Evolutionary conservation across 2,888 invertebrate species (phyloP), one percentile per base, ranked within the genome.

Genomic region (Pardosa pseudoannulata): DNA sequence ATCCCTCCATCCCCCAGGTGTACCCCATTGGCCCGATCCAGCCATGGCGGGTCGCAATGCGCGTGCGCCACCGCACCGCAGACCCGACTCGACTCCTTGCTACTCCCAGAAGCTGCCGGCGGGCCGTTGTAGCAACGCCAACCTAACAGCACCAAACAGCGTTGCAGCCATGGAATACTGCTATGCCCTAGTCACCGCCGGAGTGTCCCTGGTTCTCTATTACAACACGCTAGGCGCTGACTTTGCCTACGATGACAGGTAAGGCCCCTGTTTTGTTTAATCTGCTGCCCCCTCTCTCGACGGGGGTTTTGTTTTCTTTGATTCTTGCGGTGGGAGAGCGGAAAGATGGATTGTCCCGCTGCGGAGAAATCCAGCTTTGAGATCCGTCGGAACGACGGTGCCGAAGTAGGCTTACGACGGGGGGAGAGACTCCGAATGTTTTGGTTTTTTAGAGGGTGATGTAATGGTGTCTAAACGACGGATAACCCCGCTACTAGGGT

Each of bases 201-300:
- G 86, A 23, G 62, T 88, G 19, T 83, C 88, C 41, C 72, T 79
- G 70, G 93, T 96, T 90, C 94, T 98, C 89, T 98, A 98, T 93
- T 95, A 96, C 93, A 98, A 98, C 93, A 97, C 98, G 75, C 93
- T 98, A 91, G 95, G 96, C 91, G 97, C 97, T 88, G 97, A 97
- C 90, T 98, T 98, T 93, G 98, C 98, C 91, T 98, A 98, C 92
- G 98, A 98, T 93, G 98, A 98, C 94, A 96, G 97, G 98, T 98
- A 93, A 94, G 94, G n/a, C 1, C 23, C 13, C 36, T 41, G 11
- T 29, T 79, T 62, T 23, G 9, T 36, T 68, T 78, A 29, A n/a
- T n/a, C n/a, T n/a, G n/a, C n/a, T n/a, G n/a, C n/a, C n/a, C n/a
- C 16, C 1, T 16, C 32, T n/a, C 1, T 16, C 32, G 32, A 5